Evolutionary conservation across 2,888 invertebrate genomes (phyloP).

Genomic region (Cistogaster globosa): DNA sequence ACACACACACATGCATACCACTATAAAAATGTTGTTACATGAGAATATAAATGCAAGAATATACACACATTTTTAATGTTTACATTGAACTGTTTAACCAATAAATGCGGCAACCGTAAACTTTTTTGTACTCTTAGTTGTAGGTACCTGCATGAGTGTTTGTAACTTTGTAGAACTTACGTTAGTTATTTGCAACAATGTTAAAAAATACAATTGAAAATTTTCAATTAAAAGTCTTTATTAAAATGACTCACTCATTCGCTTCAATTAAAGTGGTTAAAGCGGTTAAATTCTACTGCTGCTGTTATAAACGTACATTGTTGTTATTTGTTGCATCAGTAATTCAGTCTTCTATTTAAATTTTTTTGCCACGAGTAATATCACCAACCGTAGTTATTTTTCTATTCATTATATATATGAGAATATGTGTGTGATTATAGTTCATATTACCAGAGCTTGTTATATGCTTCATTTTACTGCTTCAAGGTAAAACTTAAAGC

Average conservation of each 20-base stretch:
- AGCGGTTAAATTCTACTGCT: slow-evolving; percentile 50
- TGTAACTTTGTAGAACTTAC: slow-evolving; percentile 6
- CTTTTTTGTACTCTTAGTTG: background rate
- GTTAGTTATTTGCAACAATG: slow-evolving; percentile 54
- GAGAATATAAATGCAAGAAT: background rate
- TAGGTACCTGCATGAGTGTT: background rate
- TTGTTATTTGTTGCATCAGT: slow-evolving; percentile 49
- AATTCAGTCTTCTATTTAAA: slow-evolving; percentile 37
- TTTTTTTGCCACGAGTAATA: slow-evolving; percentile 14
- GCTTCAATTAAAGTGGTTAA: slow-evolving; percentile 65
- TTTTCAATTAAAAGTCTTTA: slow-evolving; percentile 76
- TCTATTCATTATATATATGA: background rate
- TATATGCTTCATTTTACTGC: slow-evolving; percentile 45
- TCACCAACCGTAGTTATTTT: slow-evolving; percentile 3
- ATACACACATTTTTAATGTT: background rate
- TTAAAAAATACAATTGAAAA: slow-evolving; percentile 70
- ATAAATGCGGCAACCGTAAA: slow-evolving; percentile 21
- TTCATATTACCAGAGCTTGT: slow-evolving; percentile 17
- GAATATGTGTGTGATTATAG: background rate
- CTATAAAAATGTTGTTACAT: too few species aligned
- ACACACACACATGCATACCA: background rate
- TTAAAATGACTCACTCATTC: slow-evolving; percentile 73
- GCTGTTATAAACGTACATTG: slow-evolving; percentile 7
- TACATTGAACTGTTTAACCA: slow-evolving; percentile 37
- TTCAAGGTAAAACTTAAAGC: too few species aligned